Evolutionary conservation across 2,113 vertebrate genomes (phyloP).

Genomic region (Odontophorus gujanensis): DNA sequence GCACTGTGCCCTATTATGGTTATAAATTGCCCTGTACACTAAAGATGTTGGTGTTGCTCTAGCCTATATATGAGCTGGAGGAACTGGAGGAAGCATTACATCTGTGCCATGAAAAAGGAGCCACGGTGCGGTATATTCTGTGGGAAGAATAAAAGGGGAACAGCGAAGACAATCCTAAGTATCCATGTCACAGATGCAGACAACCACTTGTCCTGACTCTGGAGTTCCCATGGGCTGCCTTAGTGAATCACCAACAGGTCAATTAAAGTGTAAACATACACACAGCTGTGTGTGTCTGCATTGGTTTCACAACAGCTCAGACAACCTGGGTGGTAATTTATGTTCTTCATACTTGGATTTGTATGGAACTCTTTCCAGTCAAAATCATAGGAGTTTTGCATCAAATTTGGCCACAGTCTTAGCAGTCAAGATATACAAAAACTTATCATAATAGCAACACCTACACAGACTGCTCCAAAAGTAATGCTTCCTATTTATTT

Average conservation of each 20-base stretch:
- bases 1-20: not conserved
- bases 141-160: accelerated
- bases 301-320: not conserved
- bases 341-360: not conserved
- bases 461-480: not conserved
- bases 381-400: not conserved
- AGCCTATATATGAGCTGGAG: not conserved
- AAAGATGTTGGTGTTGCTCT: not conserved
- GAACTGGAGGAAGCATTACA: not conserved
- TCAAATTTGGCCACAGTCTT: not conserved
- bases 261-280: not conserved
- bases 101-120: not conserved
- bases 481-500: no score
- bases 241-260: not conserved
- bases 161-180: not conserved
- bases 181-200: accelerated
- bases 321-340: not conserved
- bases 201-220: not conserved
- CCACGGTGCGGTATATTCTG: not conserved
- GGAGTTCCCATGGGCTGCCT: not conserved
- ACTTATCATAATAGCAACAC: not conserved
- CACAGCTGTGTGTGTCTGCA: not conserved
- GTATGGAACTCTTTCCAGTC: not conserved
- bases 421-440: not conserved
- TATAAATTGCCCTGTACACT: not conserved